Conservation (phyloP, 1,140 invertebrate species). For the Meloidogyne chitwoodi region DNA sequence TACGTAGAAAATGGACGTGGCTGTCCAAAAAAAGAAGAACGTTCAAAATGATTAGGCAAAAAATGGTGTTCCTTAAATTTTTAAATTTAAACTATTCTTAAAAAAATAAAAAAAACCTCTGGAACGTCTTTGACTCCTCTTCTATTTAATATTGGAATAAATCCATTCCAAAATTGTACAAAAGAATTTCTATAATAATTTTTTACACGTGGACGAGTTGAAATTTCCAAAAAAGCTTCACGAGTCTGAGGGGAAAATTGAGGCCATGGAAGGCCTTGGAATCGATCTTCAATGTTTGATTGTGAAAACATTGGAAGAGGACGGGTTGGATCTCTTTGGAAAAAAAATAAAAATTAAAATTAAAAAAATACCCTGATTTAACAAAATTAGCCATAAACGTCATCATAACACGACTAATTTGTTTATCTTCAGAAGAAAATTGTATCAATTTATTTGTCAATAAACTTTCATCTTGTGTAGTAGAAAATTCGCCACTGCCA, state of each 20-base stretch:
- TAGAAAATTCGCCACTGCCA: neutral
- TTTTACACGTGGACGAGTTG: conserved; percentile 62
- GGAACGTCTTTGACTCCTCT: conserved; percentile 70
- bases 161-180: conserved; percentile 79
- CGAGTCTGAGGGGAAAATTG: conserved; percentile 51
- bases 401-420: conserved; percentile 84
- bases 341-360: neutral
- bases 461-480: neutral
- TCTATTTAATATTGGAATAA: conserved; percentile 88
- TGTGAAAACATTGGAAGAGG: conserved; percentile 49
- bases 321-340: conserved; percentile 51
- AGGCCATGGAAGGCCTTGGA: conserved; percentile 55
- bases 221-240: conserved; percentile 59
- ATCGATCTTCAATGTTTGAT: conserved; percentile 50
- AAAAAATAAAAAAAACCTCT: conserved; percentile 43
- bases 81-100: neutral
- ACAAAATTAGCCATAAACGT: conserved; percentile 94
- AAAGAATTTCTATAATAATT: conserved; percentile 73
- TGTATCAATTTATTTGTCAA: conserved; percentile 68
- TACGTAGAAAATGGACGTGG: conserved; percentile 51
- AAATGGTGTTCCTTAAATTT: conserved; percentile 52
- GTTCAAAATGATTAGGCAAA: conserved; percentile 69
- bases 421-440: conserved; percentile 81
- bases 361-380: conserved; percentile 75
- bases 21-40: conserved; percentile 52